Conservation (phyloP, 2,888 invertebrate genomes). For the Eilema griseolum region DNA sequence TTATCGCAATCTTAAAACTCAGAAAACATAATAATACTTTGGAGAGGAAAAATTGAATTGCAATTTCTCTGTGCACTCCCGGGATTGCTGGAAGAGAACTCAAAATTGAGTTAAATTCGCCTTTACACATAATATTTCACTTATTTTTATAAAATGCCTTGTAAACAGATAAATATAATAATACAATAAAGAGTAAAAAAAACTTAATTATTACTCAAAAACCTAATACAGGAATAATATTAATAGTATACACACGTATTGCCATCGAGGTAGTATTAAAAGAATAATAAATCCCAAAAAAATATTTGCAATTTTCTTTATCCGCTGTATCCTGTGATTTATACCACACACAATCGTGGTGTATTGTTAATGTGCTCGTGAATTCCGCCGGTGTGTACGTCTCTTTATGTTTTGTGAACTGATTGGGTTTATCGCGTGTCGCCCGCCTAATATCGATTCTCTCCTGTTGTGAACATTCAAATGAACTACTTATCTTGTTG, state of each 20-base stretch:
- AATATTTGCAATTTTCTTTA: background rate
- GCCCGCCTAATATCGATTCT: slow-evolving; percentile 51
- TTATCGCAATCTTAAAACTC: too few species aligned
- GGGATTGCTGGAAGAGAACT: too few species aligned
- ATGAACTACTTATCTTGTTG: slow-evolving; percentile 13
- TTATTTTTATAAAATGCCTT: too few species aligned
- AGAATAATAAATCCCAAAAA: background rate
- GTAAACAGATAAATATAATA: too few species aligned
- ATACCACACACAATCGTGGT: slow-evolving; percentile 54
- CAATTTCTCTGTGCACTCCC: too few species aligned
- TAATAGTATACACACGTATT: too few species aligned
- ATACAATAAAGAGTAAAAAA: too few species aligned
- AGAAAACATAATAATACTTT: background rate
- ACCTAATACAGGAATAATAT: too few species aligned
- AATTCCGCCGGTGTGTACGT: slow-evolving; percentile 68
- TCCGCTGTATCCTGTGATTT: slow-evolving; percentile 42
- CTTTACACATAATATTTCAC: too few species aligned
- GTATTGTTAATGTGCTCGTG: slow-evolving; percentile 74
- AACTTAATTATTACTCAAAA: too few species aligned
- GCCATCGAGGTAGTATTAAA: background rate
- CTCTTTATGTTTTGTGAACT: slow-evolving; percentile 79
- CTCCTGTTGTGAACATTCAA: slow-evolving; percentile 21
- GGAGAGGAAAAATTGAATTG: too few species aligned
- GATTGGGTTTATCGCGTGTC: slow-evolving; percentile 78
- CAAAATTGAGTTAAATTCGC: too few species aligned